Base-by-base conservation (phyloP, 2,797 vertebrate species). In the Meda fulgida region DNA sequence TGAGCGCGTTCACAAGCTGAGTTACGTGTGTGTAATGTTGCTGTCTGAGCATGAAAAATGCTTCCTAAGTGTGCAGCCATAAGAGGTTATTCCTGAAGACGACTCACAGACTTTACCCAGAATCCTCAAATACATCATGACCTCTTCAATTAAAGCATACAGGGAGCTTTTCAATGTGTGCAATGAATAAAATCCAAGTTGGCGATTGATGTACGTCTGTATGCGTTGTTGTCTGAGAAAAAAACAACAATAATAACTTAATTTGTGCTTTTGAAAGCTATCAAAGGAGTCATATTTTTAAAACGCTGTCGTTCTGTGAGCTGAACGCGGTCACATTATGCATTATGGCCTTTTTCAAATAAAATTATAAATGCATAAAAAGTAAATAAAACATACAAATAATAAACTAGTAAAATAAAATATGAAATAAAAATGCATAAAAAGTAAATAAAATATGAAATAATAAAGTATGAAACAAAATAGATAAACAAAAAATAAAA, bases 121-220 rank as follows among this genome's bases (percentile, higher is more conserved):
- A 65, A 81, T 7, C 18, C 31, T 43, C 46, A 48, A 16, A 16
- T 18, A 2, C 13, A 46, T 46, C 14, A 46, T 46, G 43, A 14
- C 43, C 43, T 46, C 19, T 51, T 77, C 53, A 18, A 9, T 53
- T 34, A 26, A 40, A 10, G 23, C 16, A 14, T 4, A 14, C 4
- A 2, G 48, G 1, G 46, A 53, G 5, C 1, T 3, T 10, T 40
- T 7, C 13, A 63, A 0, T 48, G n/a, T 16, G 73, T n/a, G 26
- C 3, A 14, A 26, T 21, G 18, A 51, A 26, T 7, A 18, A 63
- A n/a, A n/a, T n/a, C n/a, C 91, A 99, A 93, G 94, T 99, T 99
- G 75, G 97, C 97, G 18, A 99, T 99, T 23, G 98, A 99, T 26
- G 97, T 99, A 92, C 97, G 96, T 89, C 97, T 98, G 94, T 98